Evolutionary conservation across 2,113 vertebrate species (phyloP).

Genomic region (Cynoglossus semilaevis): DNA sequence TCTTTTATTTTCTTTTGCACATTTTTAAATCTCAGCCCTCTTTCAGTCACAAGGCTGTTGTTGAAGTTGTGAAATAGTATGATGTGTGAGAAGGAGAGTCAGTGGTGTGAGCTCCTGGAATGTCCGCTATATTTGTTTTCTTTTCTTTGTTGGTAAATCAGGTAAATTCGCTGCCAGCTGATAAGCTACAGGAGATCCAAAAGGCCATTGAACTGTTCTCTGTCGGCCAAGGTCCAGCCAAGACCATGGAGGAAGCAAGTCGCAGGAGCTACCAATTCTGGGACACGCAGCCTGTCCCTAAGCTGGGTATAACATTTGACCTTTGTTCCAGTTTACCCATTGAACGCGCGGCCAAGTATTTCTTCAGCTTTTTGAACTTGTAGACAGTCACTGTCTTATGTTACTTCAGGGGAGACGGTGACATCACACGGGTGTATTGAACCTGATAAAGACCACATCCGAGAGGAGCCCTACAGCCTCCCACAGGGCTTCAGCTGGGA

Average conservation of each 20-base stretch:
- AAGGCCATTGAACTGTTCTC: conserved; percentile 98
- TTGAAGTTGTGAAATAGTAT: too few species aligned
- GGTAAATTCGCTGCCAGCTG: conserved; percentile 94
- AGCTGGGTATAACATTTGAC: conserved; percentile 80
- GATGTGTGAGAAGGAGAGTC: too few species aligned
- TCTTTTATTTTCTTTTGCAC: too few species aligned
- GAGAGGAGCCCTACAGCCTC: conserved; percentile 94
- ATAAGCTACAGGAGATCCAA: conserved; percentile 98
- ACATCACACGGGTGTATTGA: conserved; percentile 93
- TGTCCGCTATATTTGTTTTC: not conserved
- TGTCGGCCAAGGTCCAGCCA: conserved; percentile 94
- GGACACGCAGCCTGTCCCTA: conserved; percentile 98
- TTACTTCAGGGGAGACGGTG: conserved; percentile 86
- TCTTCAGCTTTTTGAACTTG: not conserved
- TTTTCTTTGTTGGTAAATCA: conserved; percentile 45
- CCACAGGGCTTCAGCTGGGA: conserved; percentile 97
- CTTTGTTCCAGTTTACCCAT: not conserved
- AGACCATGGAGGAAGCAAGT: conserved; percentile 97
- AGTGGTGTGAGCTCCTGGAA: too few species aligned
- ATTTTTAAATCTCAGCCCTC: too few species aligned
- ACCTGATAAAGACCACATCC: conserved; percentile 92
- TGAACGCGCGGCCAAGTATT: not conserved
- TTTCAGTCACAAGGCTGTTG: too few species aligned
- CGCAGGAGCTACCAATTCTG: conserved; percentile 99
- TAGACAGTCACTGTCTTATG: conserved; percentile 6